Evolutionary conservation across 2,888 invertebrate species (phyloP), one percentile per base, ranked within the genome.

Genomic region (Xylota segnis): DNA sequence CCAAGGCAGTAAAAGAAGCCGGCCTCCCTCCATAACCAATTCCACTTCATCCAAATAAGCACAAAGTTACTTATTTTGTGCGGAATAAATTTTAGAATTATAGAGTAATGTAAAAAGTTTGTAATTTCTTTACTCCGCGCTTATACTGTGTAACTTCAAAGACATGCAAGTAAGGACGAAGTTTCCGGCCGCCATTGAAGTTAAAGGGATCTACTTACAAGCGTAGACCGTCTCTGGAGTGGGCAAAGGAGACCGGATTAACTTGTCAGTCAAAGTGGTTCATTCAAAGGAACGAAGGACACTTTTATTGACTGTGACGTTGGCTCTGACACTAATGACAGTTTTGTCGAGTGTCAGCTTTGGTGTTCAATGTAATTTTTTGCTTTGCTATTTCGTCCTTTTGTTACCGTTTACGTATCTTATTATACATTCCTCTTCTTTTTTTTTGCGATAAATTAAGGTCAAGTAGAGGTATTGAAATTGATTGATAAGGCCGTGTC

Each of bases 261-360:
- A 27, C 40, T 10, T 40, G 27, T 40, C 40, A 54, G 27, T 54
- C 27, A 40, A 40, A 16, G 54, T 29, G 45, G n/a, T 27, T 61
- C 61, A 7, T 27, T 61, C 52, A 34, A 23, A 34, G 56, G 47
- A 18, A n/a, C 34, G 16, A 37, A 34, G 40, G 47, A 34, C 32
- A 10, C 9, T 29, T 29, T 68, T 61, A 43, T 45, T 45, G 27
- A 61, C 61, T 43, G 43, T 29, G 27, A 18, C 61, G 14, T 32
- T 16, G 40, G 7, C 32, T 14, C 54, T 54, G 16, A 54, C 10
- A 71, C 77, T 72, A 71, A 71, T 71, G 71, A 71, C 71, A 56
- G 47, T 37, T 71, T 58, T 50, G 40, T 65, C 47, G 45, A 65
- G 71, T 71, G 71, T 40, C 54, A n/a, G 56, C 54, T 63, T 56